Base-by-base conservation (phyloP, 2,888 invertebrate genomes). In the Molanna angustata region DNA sequence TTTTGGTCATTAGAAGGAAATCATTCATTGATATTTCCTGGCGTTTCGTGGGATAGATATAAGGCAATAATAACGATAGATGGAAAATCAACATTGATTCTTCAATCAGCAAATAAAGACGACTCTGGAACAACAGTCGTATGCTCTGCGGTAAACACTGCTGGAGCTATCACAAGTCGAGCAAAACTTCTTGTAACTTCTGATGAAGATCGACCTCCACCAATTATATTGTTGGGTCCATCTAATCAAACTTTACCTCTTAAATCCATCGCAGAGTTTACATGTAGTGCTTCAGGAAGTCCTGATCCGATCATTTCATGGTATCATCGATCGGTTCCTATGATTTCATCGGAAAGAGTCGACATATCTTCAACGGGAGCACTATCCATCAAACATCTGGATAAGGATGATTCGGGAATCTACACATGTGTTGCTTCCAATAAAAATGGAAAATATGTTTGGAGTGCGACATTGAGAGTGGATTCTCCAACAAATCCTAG, bases 1-100 rank as follows among this genome's bases (percentile, higher is more conserved):
- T 93, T 91, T 67, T 94, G 94, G 94, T 89, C 90, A 45, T 80
- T 91, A 61, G 92, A 93, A 73, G 91, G 92, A 48, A 90, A 91
- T 64, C 83, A 90, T 64, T 83, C 87, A 20, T 77, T 92, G 57
- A 80, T 93, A 61, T 86, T 91, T 65, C 87, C 90, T 6, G 89
- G 89, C 39, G 85, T 85, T 54, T 78, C 81, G 4, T 81, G 79
- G 64, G 86, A 83, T 13, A 83, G 86, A 65, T 85, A 85, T 66
- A 81, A 85, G 60, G 89, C 91, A 0, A 83, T 85, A 0, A 72
- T 82, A 11, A 77, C 82, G 18, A 66, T 80, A 62, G 79, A 85
- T 62, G 83, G 84, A 39, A 78, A 81, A 56, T 81, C 83, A 20
- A 74, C 80, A 58, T 72, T 86, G 54, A 79, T 80, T 60, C 75